Evolutionary conservation across 2,888 invertebrate genomes (phyloP).

Genomic region (Sceliomorpha sp.): DNA sequence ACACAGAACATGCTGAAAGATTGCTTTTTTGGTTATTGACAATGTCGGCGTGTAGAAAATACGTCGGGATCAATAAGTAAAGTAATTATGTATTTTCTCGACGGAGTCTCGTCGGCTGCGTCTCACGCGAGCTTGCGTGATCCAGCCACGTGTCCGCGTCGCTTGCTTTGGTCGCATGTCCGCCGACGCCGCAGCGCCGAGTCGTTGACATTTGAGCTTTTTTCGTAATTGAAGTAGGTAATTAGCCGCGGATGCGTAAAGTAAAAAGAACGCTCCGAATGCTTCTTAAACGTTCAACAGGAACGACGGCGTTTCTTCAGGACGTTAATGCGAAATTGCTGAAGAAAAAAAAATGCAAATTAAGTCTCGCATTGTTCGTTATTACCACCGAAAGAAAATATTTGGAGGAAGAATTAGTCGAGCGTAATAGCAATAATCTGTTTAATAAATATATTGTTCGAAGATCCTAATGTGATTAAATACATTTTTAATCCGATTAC

Average conservation of each 20-base stretch:
- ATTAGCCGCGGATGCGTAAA: constrained; percentile 5
- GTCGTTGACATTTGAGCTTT: constrained; percentile 25
- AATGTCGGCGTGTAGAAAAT: constrained; percentile 9
- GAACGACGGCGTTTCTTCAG: too few species aligned
- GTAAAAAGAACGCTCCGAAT: constrained; percentile 13
- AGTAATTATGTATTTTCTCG: constrained; percentile 17
- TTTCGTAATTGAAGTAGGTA: constrained; percentile 15
- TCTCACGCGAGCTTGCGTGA: constrained; percentile 35
- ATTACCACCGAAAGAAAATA: too few species aligned
- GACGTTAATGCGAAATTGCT: too few species aligned
- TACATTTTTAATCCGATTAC: too few species aligned
- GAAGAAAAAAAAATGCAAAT: too few species aligned
- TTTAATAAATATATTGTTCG: too few species aligned
- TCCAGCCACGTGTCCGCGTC: constrained; percentile 21
- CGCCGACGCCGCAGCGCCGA: constrained; percentile 7
- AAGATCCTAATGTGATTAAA: too few species aligned
- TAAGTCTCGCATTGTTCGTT: too few species aligned
- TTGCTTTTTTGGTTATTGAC: background rate
- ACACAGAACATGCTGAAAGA: too few species aligned
- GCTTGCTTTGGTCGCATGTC: background rate
- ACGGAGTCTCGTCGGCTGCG: constrained; percentile 15
- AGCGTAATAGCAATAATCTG: too few species aligned
- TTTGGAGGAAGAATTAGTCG: too few species aligned
- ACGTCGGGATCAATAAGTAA: constrained; percentile 6
- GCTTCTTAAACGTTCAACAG: too few species aligned